phyloP scores from a whole-genome alignment of 1,140 invertebrate genomes.

The Eufriesea mexicana region DNA sequence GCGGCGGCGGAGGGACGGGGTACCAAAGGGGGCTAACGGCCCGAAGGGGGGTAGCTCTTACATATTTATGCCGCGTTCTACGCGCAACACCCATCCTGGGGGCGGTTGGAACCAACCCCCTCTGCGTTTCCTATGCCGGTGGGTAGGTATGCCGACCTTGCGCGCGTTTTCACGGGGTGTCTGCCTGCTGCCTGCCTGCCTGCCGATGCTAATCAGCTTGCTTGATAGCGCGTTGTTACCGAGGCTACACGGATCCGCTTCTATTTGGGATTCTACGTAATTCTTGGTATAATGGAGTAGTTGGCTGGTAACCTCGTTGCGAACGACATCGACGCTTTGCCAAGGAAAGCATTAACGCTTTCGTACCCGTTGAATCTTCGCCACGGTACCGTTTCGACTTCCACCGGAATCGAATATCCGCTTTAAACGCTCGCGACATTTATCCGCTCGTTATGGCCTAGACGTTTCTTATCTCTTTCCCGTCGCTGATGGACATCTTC shows the following conservation, averaged over 20 bases:
- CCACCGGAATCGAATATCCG: neutral
- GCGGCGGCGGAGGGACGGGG: constrained; percentile 57
- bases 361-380: neutral
- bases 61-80: constrained; percentile 79
- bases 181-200: constrained; percentile 36
- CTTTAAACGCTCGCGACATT: constrained; percentile 15
- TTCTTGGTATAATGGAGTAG: constrained; percentile 15
- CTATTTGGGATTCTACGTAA: constrained; percentile 25
- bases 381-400: neutral
- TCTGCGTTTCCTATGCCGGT: constrained; percentile 46
- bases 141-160: constrained; percentile 65
- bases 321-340: constrained; percentile 4
- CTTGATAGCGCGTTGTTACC: constrained; percentile 52
- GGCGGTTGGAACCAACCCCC: constrained; percentile 61
- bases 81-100: constrained; percentile 68
- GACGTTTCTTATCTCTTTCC: too few species aligned
- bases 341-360: constrained; percentile 15
- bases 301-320: constrained; percentile 28
- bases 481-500: too few species aligned
- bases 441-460: too few species aligned
- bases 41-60: constrained; percentile 79
- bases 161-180: constrained; percentile 55
- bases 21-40: constrained; percentile 69
- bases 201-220: constrained; percentile 62
- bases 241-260: constrained; percentile 1